Base-by-base conservation (phyloP, 2,797 vertebrate genomes). In the Hafferia zeledoni region DNA sequence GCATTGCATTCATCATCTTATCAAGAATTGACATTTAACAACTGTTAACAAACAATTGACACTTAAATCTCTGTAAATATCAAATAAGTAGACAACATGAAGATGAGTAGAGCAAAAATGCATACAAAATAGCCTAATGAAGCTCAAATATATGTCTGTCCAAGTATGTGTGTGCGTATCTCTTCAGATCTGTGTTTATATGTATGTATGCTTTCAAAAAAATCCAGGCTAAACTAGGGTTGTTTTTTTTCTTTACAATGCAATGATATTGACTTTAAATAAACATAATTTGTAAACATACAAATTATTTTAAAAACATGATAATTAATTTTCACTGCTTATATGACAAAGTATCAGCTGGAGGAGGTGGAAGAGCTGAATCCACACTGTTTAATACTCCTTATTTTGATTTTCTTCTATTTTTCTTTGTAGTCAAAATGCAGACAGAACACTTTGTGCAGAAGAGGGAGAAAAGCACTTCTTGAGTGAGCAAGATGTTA, bases 31-130 rank as follows among this genome's bases (percentile, higher is more conserved):
- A 52, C 28, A 52, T 17, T 30, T 30, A 30, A 18, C 17, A 30
- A 52, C 50, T 52, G 50, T 52, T 52, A 52, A 30, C 76, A 77
- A 80, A 83, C 30, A 64, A 23, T 39, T 87, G 74, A 81, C 67
- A 71, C 53, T 92, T 89, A 90, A 53, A 52, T 93, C 60, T 83
- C 46, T 47, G 67, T 84, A 94, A 93, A 82, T 43, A 89, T 35
- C 23, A 86, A 76, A 87, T 77, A 61, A 43, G 22, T 89, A 65
- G 81, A 87, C 33, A 75, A 55, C 5, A 22, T 74, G 64, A 91
- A 68, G 49, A 24, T 77, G 10, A 75, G 18, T 37, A 55, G 37
- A 89, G n/a, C 10, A 63, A 70, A 94, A 92, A 61, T 70, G 18
- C 15, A 19, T 75, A 16, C 24, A 47, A 75, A 55, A 57, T 43